Percentiles rank a stretch among this genome's conserved stretches.
These are phyloP conservation scores for Agelaius tricolor DNA, from an alignment of 2,113 vertebrate genomes.

Conservation along the genomic window DNA sequence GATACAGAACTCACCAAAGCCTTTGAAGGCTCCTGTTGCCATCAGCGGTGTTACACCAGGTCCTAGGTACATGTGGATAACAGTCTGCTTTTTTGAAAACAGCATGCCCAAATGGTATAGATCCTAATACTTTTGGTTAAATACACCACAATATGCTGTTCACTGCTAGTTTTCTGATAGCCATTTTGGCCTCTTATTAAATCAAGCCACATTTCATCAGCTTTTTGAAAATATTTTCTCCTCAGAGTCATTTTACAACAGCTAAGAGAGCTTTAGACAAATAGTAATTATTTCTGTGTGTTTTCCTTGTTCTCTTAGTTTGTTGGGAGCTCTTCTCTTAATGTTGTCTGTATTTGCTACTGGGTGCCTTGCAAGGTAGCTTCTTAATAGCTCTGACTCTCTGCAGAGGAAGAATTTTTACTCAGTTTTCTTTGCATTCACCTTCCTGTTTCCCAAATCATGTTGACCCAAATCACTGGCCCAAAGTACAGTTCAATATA, in stretches of 20 bases:
- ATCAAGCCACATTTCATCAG: background rate
- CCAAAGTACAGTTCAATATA: background rate
- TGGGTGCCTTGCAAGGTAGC: background rate
- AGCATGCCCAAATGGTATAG: background rate
- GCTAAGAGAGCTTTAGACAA: background rate
- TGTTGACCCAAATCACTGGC: background rate
- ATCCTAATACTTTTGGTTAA: background rate
- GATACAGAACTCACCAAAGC: background rate
- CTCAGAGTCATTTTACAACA: background rate
- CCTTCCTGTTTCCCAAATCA: background rate
- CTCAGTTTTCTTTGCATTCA: background rate
- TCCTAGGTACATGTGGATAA: background rate
- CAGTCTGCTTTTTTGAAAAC: background rate
- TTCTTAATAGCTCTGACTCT: background rate
- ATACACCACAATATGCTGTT: background rate
- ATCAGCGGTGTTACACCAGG: background rate
- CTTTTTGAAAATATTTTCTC: background rate
- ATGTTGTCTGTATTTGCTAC: background rate
- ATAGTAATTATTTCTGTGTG: background rate
- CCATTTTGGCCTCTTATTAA: background rate
- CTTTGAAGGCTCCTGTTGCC: background rate
- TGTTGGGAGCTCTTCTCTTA: background rate
- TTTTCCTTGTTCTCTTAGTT: background rate
- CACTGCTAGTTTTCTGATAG: background rate
- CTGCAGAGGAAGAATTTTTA: background rate